These are phyloP conservation scores for Conger conger DNA, from an alignment of 2,113 vertebrate genomes.

Conservation along the genomic window DNA sequence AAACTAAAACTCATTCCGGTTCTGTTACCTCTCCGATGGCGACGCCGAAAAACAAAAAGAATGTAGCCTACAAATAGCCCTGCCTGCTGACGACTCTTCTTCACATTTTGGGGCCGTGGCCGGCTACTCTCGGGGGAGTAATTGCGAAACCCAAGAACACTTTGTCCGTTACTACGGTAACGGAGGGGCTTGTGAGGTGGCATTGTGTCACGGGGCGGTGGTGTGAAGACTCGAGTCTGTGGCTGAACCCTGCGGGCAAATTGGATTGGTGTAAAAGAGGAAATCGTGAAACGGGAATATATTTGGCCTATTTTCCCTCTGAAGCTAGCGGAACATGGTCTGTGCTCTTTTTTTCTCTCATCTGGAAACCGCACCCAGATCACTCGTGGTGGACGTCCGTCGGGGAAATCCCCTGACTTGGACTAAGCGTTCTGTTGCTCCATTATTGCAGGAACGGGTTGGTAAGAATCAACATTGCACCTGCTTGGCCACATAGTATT, in stretches of 20 bases:
- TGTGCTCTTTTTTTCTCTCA: not conserved
- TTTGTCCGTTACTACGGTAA: conserved; percentile 19
- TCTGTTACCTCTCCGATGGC: not conserved
- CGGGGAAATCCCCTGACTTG: not conserved
- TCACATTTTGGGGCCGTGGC: not conserved
- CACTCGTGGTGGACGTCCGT: not conserved
- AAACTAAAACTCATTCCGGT: not conserved
- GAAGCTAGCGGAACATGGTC: not conserved
- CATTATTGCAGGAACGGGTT: not conserved
- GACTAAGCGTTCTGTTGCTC: not conserved
- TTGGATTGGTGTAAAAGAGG: not conserved
- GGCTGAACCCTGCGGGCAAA: conserved; percentile 6
- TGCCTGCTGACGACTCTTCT: not conserved
- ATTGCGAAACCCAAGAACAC: conserved; percentile 4
- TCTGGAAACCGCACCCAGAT: not conserved
- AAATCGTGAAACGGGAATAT: not conserved
- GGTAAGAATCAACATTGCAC: not conserved
- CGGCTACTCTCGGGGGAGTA: not conserved
- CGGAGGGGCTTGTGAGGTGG: not conserved
- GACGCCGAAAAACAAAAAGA: not conserved
- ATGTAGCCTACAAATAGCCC: not conserved
- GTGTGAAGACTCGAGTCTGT: not conserved
- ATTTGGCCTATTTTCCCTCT: conserved; percentile 2
- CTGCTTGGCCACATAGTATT: not conserved
- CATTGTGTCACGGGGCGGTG: not conserved